Evolutionary conservation across 2,113 vertebrate genomes (phyloP).

Genomic region (Salvator merianae): DNA sequence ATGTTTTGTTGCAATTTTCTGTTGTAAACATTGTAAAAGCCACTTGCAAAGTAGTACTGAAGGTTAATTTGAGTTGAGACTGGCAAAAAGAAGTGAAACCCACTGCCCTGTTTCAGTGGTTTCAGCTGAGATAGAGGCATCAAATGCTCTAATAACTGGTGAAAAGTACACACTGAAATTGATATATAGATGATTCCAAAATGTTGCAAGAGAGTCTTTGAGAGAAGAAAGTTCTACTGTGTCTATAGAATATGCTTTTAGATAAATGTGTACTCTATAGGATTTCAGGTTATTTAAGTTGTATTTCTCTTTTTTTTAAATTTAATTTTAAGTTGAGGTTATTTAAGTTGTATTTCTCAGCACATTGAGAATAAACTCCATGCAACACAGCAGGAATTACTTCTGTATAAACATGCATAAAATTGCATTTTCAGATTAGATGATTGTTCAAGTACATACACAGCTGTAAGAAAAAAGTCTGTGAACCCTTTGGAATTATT

Average conservation of each 20-base stretch:
- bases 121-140: slow-evolving; percentile 33
- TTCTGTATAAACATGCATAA: not conserved
- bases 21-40: not conserved
- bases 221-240: not conserved
- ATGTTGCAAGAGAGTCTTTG: slow-evolving; percentile 5
- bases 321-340: no score
- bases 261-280: not conserved
- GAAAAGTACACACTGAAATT: slow-evolving; percentile 29
- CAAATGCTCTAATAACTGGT: not conserved
- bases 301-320: no score
- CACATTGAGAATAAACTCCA: not conserved
- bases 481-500: no score
- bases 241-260: not conserved
- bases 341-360: not conserved
- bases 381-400: no score
- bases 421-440: slow-evolving; percentile 17
- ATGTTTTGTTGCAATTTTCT: fast-evolving
- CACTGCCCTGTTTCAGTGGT: slow-evolving; percentile 41
- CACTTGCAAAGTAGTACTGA: not conserved
- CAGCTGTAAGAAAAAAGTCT: no score
- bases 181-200: not conserved
- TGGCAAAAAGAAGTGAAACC: slow-evolving; percentile 59
- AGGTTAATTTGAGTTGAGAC: slow-evolving; percentile 20
- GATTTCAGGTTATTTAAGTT: not conserved
- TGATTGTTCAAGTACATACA: not conserved